Conservation (phyloP, 2,888 invertebrate species). For the Drosophila pseudotakahashii region DNA sequence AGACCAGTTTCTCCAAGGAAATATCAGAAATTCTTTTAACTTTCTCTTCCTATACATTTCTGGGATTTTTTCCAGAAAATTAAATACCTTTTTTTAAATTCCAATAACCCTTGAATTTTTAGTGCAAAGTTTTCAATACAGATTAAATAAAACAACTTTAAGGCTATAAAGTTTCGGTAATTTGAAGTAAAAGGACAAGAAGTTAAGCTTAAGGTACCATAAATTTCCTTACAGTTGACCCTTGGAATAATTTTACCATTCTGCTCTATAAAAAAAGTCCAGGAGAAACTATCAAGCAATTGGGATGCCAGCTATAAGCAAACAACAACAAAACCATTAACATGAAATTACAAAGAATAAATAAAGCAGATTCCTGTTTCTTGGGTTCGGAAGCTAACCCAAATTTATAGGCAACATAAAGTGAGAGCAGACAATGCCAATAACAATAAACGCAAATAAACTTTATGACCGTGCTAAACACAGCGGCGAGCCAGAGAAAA, state of each 20-base stretch:
- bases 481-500: constrained; percentile 31
- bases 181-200: constrained; percentile 26
- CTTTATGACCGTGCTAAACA: constrained; percentile 74
- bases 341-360: constrained; percentile 72
- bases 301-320: constrained; percentile 22
- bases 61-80: not conserved
- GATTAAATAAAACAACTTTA: no score
- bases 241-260: constrained; percentile 24
- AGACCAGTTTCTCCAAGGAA: constrained; percentile 28
- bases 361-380: constrained; percentile 55
- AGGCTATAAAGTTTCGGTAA: no score
- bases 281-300: constrained; percentile 17
- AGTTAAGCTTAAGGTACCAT: constrained; percentile 40
- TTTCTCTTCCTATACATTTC: not conserved
- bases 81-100: not conserved
- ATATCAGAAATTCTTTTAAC: not conserved
- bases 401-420: constrained; percentile 77
- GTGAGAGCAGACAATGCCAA: constrained; percentile 76
- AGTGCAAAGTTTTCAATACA: not conserved
- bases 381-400: constrained; percentile 19
- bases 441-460: constrained; percentile 80
- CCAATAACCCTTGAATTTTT: not conserved
- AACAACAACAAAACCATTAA: constrained; percentile 59
- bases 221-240: constrained; percentile 15
- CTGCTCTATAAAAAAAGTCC: constrained; percentile 10